Base-by-base conservation (phyloP, 2,797 vertebrate genomes). In the Lagocephalus sceleratus region DNA sequence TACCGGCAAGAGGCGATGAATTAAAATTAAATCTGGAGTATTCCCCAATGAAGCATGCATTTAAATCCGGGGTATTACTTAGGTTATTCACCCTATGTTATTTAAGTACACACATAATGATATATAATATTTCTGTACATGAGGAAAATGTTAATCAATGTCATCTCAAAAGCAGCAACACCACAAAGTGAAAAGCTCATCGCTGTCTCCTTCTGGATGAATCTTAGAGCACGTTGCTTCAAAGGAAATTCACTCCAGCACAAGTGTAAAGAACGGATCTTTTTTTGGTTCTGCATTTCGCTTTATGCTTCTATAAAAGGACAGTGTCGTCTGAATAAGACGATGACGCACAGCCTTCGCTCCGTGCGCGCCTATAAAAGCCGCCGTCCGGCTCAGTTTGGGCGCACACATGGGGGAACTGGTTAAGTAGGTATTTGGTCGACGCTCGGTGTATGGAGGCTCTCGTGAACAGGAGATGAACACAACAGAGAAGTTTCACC, bases 401-500 rank as follows among this genome's bases (percentile, higher is more conserved):
- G 3, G 20, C 4, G 68, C 55, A 73, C 72, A 63, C 57, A 82
- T 67, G 69, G 64, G 16, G 47, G 68, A 46, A 8, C 47, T 23
- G 63, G 54, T 15, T 29, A 20, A 52, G 43, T 68, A 52, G 43
- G 44, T 9, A 49, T 40, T 40, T n/a, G 22, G 58, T 3, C 41
- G 54, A 47, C 54, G 69, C 57, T 69, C 54, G 60, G 42, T 68
- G 71, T 42, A 51, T 9, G 60, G 71, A 71, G 35, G 69, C 38
- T 14, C 32, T 39, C 22, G 9, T 57, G 68, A 79, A 60, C 68
- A 77, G 51, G 84, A 87, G 82, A 84, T 88, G 85, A 90, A 86
- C 84, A 40, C 81, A 81, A 78, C 75, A 46, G 84, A 87, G 71
- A 87, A 71, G 75, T 54, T 80, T 8, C 65, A 78, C 57, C 73